These are phyloP conservation scores for Boulengeromyrus knoepffleri DNA, from an alignment of 2,113 vertebrate species.

Conservation along the genomic window DNA sequence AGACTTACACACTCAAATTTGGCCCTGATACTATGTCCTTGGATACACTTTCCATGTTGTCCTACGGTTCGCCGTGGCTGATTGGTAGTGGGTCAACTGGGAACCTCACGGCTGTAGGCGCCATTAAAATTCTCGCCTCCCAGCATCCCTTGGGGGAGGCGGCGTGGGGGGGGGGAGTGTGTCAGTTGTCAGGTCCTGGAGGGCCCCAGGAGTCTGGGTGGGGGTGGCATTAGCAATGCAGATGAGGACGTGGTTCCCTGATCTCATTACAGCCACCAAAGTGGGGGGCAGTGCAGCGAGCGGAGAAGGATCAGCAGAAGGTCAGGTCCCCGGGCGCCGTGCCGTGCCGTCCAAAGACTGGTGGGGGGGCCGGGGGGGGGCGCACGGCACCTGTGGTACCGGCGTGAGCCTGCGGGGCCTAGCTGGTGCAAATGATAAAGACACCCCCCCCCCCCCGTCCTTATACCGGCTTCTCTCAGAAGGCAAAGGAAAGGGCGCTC, in stretches of 20 bases:
- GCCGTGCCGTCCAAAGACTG: background rate
- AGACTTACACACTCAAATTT: background rate
- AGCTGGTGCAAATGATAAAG: slow-evolving; percentile 34
- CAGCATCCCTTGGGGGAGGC: background rate
- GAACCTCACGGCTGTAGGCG: background rate
- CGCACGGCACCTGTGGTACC: background rate
- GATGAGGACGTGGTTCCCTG: slow-evolving; percentile 31
- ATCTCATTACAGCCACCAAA: slow-evolving; percentile 46
- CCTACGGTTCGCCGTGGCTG: background rate
- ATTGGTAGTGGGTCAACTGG: slow-evolving; percentile 11
- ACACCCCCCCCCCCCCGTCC: background rate
- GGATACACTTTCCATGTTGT: background rate
- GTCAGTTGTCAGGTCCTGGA: slow-evolving; percentile 9
- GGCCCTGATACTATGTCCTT: background rate
- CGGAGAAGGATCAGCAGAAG: slow-evolving; percentile 39
- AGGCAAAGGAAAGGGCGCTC: slow-evolving; percentile 44
- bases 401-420: background rate
- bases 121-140: background rate
- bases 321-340: slow-evolving; percentile 29
- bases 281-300: slow-evolving; percentile 28
- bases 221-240: slow-evolving; percentile 27
- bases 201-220: background rate
- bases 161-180: too few species aligned
- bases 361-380: background rate
- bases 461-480: slow-evolving; percentile 44